Conservation (phyloP, 2,113 vertebrate species). For the Sinocyclocheilus anophthalmus region DNA sequence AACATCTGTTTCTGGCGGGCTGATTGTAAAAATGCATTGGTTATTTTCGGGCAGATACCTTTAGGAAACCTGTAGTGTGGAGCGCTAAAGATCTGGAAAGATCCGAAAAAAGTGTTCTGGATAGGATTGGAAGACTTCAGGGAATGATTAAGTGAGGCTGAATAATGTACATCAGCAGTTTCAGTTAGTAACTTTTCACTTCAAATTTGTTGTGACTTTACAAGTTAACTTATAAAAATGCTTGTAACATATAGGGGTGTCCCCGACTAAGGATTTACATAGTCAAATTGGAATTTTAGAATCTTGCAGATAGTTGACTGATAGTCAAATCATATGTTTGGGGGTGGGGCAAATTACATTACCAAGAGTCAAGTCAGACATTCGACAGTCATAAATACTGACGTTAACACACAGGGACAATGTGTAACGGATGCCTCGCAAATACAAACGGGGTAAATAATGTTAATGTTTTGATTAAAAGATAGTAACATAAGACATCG, state of each 20-base stretch:
- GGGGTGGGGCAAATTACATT: no score
- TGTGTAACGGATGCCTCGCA: no score
- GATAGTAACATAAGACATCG: no score
- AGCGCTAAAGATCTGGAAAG: neutral
- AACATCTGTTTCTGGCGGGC: constrained; percentile 21
- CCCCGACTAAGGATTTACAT: no score
- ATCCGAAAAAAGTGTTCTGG: neutral
- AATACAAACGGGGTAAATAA: no score
- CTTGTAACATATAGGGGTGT: neutral
- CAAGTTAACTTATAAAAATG: neutral
- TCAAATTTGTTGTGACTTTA: neutral
- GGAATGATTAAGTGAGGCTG: neutral
- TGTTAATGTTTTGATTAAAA: no score
- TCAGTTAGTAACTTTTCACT: neutral
- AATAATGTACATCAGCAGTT: neutral
- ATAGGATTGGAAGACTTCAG: neutral
- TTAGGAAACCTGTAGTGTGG: neutral
- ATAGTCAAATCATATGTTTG: no score
- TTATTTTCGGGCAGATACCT: neutral
- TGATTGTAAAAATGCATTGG: neutral
- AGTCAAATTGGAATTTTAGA: no score
- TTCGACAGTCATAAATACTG: no score
- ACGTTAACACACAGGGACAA: no score
- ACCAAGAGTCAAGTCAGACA: no score
- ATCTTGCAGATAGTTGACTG: no score